Percentiles rank a stretch among this genome's conserved stretches.
phyloP scores from a whole-genome alignment of 2,888 invertebrate genomes.

The Ophonus ardosiacus region DNA sequence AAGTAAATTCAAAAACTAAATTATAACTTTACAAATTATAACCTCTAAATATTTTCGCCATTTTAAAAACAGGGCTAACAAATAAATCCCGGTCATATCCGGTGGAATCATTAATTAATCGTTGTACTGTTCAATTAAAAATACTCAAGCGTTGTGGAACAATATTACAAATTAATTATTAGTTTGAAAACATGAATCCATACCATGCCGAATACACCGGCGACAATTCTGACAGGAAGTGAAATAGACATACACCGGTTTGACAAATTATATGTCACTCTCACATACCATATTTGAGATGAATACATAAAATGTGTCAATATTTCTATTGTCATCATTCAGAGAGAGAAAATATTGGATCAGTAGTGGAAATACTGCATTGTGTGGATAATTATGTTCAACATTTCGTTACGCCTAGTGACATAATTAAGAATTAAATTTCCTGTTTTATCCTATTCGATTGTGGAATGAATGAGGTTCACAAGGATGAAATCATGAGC shows the following conservation, averaged over 20 bases:
- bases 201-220: background rate
- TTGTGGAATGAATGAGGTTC: background rate
- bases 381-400: slow-evolving; percentile 7
- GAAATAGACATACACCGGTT: slow-evolving; percentile 28
- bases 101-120: slow-evolving; percentile 7
- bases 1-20: background rate
- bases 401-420: slow-evolving; percentile 16
- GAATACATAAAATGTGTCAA: slow-evolving; percentile 54
- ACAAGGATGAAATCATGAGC: background rate
- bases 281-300: slow-evolving; percentile 7
- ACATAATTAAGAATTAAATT: slow-evolving; percentile 22
- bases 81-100: background rate
- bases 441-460: slow-evolving; percentile 12
- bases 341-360: background rate
- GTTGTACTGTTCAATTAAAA: slow-evolving; percentile 9
- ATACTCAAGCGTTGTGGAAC: background rate
- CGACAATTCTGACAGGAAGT: slow-evolving; percentile 35
- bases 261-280: slow-evolving; percentile 57
- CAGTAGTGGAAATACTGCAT: background rate
- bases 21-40: background rate
- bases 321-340: slow-evolving; percentile 35
- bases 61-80: background rate
- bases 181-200: background rate
- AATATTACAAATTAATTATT: slow-evolving; percentile 19
- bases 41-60: background rate